Evolutionary conservation across 2,888 invertebrate species (phyloP).

Genomic region (Tipula confusa): DNA sequence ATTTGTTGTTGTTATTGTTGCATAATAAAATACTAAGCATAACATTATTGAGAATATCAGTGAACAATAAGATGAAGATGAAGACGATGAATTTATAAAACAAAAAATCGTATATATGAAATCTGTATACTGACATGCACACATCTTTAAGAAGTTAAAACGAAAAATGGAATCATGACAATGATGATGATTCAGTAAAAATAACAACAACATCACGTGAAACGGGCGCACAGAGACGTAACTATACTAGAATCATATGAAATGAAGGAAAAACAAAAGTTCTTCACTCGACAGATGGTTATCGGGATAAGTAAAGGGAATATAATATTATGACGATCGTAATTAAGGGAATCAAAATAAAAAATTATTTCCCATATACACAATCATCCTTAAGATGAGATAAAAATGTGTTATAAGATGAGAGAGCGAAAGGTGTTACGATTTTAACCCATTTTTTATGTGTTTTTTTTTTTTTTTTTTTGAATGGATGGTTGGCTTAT

Average conservation of each 20-base stretch:
- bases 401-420: background rate
- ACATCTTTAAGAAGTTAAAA: background rate
- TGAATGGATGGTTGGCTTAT: too few relatives aligned
- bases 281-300: background rate
- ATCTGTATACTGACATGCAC: background rate
- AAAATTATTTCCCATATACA: background rate
- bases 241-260: background rate
- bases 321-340: background rate
- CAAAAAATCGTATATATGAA: background rate
- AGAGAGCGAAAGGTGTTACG: background rate
- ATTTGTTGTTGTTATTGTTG: background rate
- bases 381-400: conserved; percentile 20
- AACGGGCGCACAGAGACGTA: background rate
- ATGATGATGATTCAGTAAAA: background rate
- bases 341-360: conserved; percentile 6
- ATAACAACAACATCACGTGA: background rate
- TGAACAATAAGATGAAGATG: too few relatives aligned
- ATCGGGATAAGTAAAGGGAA: conserved; percentile 12
- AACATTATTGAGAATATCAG: background rate
- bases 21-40: background rate
- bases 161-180: background rate
- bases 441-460: background rate
- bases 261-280: background rate
- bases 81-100: background rate
- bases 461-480: too few relatives aligned